Evolutionary conservation across 2,888 invertebrate species (phyloP), one percentile per base, ranked within the genome.

Genomic region (Drosophila sordidula): DNA sequence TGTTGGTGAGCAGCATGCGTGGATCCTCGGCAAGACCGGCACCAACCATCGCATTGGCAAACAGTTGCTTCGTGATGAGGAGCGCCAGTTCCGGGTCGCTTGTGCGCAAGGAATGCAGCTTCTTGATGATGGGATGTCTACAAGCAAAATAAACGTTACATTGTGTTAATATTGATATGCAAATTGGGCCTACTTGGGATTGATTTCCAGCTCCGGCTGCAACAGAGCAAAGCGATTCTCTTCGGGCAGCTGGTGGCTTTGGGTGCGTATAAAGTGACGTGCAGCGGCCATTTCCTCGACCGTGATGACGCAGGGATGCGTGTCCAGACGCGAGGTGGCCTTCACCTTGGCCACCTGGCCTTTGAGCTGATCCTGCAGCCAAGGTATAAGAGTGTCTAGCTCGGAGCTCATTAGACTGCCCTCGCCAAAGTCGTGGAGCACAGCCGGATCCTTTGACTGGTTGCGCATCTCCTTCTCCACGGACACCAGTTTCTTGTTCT

Each of bases 231-330:
- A 97, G 87, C 97, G 94, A 90, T 96, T 96, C 85, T 98, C 97
- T 84, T 98, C 97, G 0, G 95, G 95, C 58, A 97, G 91, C 83
- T 94, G 95, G 79, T 95, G 95, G 55, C 97, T 95, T 87, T 98
- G 97, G 0, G 98, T 98, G 57, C 97, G 94, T 57, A 99, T 95
- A 89, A 99, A 98, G 92, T 99, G 98, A 46, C 99, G 93, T 0
- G 99, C 98, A 1, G 98, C 97, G 0, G 97, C 98, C 98, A 99
- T 98, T 93, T 99, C 98, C 78, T 97, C 97, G 0, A 99, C 98
- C 0, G 98, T 98, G 2, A 99, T 95, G 1, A 98, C 97, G 91
- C 98, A 99, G 0, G 99, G 99, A 93, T 99, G 98, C 1, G 95
- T 94, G 81, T 97, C 97, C 42, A 99, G 93, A 59, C 97, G 95